Evolutionary conservation across 1,140 invertebrate genomes (phyloP).

Genomic region (Oscheius sp.): DNA sequence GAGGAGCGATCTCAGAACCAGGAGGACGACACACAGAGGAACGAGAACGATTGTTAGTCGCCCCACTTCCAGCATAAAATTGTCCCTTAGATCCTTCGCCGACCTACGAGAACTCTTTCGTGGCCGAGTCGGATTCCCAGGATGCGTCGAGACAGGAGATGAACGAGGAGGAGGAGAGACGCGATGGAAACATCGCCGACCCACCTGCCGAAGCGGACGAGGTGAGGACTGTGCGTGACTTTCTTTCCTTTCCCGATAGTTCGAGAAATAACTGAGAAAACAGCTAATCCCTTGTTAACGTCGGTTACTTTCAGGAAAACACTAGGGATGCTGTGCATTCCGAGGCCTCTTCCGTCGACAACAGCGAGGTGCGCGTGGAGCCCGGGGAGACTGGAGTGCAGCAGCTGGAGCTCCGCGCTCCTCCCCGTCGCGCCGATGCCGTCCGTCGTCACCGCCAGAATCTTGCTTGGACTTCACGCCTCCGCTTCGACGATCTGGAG

Average conservation of each 20-base stretch:
- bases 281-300: too few species aligned
- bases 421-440: not conserved
- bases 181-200: not conserved
- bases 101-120: not conserved
- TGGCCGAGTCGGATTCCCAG: not conserved
- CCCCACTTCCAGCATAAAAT: not conserved
- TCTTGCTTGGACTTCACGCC: not conserved
- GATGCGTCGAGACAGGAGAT: not conserved
- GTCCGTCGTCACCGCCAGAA: not conserved
- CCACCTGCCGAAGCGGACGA: not conserved
- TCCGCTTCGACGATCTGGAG: not conserved
- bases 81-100: not conserved
- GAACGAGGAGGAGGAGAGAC: not conserved
- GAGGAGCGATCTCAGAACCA: conserved; percentile 40
- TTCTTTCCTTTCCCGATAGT: too few species aligned
- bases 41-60: conserved; percentile 22
- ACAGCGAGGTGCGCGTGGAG: not conserved
- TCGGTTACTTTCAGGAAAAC: too few species aligned
- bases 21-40: not conserved
- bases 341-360: not conserved
- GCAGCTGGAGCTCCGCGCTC: not conserved
- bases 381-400: not conserved
- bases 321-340: not conserved
- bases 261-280: too few species aligned
- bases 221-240: too few species aligned